phyloP scores from a whole-genome alignment of 1,140 invertebrate species.

The Oscheius sp. region DNA sequence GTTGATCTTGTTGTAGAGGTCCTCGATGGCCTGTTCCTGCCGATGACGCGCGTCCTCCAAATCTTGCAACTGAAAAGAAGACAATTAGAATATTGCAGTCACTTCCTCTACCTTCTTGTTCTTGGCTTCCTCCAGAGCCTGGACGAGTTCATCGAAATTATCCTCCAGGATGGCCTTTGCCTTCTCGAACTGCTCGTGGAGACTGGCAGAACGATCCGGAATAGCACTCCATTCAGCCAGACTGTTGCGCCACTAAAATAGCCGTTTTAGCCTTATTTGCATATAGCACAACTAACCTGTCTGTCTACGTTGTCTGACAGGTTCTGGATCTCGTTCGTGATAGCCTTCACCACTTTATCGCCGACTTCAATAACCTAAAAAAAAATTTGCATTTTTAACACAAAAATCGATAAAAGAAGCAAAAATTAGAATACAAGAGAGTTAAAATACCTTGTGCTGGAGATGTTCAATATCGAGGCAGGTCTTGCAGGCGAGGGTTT shows the following conservation, averaged over 20 bases:
- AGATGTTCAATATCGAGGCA: slow-evolving; percentile 29
- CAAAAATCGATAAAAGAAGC: neutral
- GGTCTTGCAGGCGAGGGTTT: slow-evolving; percentile 26
- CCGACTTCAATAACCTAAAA: slow-evolving; percentile 29
- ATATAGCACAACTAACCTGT: neutral
- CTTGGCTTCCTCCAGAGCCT: slow-evolving; percentile 1
- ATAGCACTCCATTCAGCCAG: slow-evolving; percentile 23
- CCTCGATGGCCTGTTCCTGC: slow-evolving; percentile 30
- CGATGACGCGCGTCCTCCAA: slow-evolving; percentile 25
- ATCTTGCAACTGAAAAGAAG: slow-evolving; percentile 1
- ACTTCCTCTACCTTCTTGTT: neutral
- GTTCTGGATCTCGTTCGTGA: slow-evolving; percentile 7
- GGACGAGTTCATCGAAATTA: slow-evolving; percentile 13
- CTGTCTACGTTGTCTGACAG: slow-evolving; percentile 11
- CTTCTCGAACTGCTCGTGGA: slow-evolving; percentile 35
- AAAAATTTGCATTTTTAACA: neutral
- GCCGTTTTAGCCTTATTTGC: no score
- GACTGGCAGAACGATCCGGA: slow-evolving; percentile 18
- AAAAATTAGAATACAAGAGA: no score
- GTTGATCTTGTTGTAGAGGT: slow-evolving; percentile 38
- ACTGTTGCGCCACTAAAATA: slow-evolving; percentile 21
- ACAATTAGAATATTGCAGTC: neutral
- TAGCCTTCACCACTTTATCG: slow-evolving; percentile 17
- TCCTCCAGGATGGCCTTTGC: slow-evolving; percentile 23
- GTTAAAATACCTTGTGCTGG: slow-evolving; percentile 23